These are phyloP conservation scores for Odontomyia ornata DNA, from an alignment of 2,888 invertebrate genomes.

Conservation along the genomic window DNA sequence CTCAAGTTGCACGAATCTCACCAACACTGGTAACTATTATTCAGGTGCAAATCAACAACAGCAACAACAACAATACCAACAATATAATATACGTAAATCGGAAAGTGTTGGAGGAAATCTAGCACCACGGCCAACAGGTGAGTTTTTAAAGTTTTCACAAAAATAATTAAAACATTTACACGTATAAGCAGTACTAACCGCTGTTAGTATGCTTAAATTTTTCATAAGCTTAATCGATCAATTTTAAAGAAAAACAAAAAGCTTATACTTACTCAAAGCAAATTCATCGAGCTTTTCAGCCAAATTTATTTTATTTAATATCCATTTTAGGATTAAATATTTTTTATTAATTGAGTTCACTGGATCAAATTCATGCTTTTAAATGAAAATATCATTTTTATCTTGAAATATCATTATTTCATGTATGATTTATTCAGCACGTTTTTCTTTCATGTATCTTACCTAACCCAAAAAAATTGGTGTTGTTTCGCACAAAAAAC, in stretches of 20 bases:
- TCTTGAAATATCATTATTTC: conserved; percentile 6
- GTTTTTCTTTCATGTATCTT: conserved; percentile 31
- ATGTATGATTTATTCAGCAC: conserved; percentile 19
- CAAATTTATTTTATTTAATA: too few species aligned
- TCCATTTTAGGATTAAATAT: too few species aligned
- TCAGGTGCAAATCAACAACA: conserved; percentile 57
- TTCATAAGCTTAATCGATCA: too few species aligned
- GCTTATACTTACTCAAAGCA: too few species aligned
- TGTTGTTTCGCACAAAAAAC: conserved; percentile 4
- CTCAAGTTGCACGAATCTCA: conserved; percentile 68
- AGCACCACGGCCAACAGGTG: conserved; percentile 27
- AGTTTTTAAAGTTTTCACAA: background rate
- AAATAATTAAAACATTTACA: background rate
- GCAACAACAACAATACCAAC: conserved; percentile 21
- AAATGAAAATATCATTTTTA: too few species aligned
- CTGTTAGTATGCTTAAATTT: too few species aligned
- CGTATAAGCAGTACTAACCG: too few species aligned
- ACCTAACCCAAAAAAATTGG: conserved; percentile 7
- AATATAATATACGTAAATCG: conserved; percentile 73
- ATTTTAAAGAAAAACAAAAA: too few species aligned
- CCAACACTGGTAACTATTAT: conserved; percentile 55
- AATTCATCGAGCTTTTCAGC: too few species aligned
- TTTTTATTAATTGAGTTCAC: too few species aligned
- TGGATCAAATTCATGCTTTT: too few species aligned
- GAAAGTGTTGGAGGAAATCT: conserved; percentile 72